Conservation (phyloP, 2,888 invertebrate genomes). For the Eilema caniola region DNA sequence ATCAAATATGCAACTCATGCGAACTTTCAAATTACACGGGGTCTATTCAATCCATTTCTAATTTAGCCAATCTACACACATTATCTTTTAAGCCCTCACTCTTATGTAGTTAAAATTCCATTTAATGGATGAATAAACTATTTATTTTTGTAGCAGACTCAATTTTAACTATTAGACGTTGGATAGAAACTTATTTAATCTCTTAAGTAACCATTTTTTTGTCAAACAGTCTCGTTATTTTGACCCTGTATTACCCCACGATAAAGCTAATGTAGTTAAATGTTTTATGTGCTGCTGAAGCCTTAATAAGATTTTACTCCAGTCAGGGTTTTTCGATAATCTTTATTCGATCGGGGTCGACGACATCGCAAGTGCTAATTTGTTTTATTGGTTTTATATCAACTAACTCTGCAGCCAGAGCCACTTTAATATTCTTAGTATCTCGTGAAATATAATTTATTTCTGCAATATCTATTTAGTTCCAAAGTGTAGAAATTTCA, state of each 20-base stretch:
- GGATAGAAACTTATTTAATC: not conserved
- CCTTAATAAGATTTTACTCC: conserved; percentile 2
- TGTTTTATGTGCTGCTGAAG: not conserved
- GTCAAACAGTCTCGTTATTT: not conserved
- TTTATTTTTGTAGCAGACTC: not conserved
- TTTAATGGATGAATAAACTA: not conserved
- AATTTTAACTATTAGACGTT: not conserved
- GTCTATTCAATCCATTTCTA: not conserved
- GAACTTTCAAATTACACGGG: not conserved
- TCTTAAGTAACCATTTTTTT: not conserved
- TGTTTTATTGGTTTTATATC: conserved; percentile 8
- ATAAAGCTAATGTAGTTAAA: conserved; percentile 3
- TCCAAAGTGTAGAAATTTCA: not conserved
- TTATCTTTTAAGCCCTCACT: not conserved
- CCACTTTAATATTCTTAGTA: conserved; percentile 3
- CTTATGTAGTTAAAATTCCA: not conserved
- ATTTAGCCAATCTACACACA: conserved; percentile 4
- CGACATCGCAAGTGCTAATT: conserved; percentile 9
- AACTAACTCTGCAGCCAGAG: conserved; percentile 3
- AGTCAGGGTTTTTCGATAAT: conserved; percentile 8
- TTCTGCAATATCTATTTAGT: not conserved
- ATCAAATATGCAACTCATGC: not conserved
- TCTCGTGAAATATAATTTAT: conserved; percentile 11
- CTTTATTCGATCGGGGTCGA: not conserved
- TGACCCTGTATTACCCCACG: not conserved